Base-by-base conservation (phyloP, 1,140 invertebrate species). In the Lepidotrigona ventralis region DNA sequence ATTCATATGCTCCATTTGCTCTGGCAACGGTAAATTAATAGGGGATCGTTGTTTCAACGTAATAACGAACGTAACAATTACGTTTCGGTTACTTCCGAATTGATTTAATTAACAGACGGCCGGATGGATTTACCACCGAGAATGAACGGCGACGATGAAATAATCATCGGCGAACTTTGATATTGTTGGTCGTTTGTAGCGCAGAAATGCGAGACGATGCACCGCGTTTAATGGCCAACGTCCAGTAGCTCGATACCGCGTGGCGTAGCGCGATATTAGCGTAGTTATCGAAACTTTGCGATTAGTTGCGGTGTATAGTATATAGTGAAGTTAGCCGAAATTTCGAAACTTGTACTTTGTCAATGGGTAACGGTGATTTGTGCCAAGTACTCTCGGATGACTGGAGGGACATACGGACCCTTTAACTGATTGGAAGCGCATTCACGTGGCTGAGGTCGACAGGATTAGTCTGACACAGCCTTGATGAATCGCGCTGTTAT, bases 381-480 rank as follows among this genome's bases (percentile, higher is more conserved):
- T 78, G 39, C 74, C 56, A 60, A 78, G 54, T 23, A 54, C 69
- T 79, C 69, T n/a, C 69, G 69, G 58, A 79, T 79, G 76, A 83
- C 58, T 72, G 60, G 58, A 53, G 23, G 23, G 68, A 54, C 68
- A 66, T 56, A 72, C 76, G 51, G 75, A 66, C 51, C 82, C 82
- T 79, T 79, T 83, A 83, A 79, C 82, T 26, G 82, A 83, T 83
- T 79, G 77, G 82, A 79, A 73, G 76, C 54, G 77, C 82, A 83
- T 79, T 72, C 82, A 51, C 69, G 82, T 73, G 82, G 53, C 77
- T 66, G 79, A 83, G 69, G 69, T 56, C 69, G 76, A 73, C 69
- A 51, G 82, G 68, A 79, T 73, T 79, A 66, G 76, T 51, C 69
- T n/a, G 82, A 68, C 82, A 58, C 68, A 72, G 71, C 29, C 76